phyloP scores from a whole-genome alignment of 2,797 vertebrate species.

The Alosa sapidissima region DNA sequence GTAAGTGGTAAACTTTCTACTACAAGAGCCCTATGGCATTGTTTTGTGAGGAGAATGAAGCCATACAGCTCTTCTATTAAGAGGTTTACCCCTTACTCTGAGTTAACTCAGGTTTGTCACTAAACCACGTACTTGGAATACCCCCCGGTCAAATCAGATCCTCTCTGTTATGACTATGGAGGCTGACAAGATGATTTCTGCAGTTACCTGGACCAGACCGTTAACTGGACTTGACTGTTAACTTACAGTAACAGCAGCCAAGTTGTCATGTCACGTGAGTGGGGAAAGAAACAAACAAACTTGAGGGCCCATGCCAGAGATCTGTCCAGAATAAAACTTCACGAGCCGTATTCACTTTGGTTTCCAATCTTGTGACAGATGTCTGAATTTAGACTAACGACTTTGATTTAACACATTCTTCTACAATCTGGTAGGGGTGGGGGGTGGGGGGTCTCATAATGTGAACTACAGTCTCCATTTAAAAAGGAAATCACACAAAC shows the following conservation, averaged over 20 bases:
- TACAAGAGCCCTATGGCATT: too few relatives aligned
- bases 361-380: neutral
- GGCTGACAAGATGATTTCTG: neutral
- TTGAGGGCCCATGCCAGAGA: neutral
- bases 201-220: neutral
- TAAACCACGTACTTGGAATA: too few relatives aligned
- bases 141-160: too few relatives aligned
- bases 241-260: neutral
- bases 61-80: too few relatives aligned
- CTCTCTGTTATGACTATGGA: neutral
- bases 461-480: neutral
- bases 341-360: neutral
- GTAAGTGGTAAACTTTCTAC: too few relatives aligned
- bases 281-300: neutral
- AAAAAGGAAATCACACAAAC: neutral
- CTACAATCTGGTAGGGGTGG: neutral
- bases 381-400: neutral
- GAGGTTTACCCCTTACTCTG: too few relatives aligned
- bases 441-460: too few relatives aligned
- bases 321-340: neutral
- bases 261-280: neutral
- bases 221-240: too few relatives aligned
- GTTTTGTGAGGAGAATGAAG: too few relatives aligned
- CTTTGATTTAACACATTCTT: conserved; percentile 3
- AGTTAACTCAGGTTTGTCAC: too few relatives aligned